phyloP scores from a whole-genome alignment of 2,888 invertebrate genomes.

The Drosophila histrio region DNA sequence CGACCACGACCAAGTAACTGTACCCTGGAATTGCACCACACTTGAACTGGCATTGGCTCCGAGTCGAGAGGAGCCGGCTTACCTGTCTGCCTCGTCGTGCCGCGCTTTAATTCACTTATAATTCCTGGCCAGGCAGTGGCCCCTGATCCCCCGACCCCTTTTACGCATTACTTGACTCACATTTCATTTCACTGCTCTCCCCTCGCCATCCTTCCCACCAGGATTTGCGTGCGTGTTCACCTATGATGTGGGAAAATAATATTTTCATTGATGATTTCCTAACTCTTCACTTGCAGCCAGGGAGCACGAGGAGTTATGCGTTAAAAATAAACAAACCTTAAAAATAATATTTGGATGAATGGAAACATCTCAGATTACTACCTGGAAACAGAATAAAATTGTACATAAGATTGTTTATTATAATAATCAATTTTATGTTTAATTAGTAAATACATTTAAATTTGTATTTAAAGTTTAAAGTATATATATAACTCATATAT shows the following conservation, averaged over 20 bases:
- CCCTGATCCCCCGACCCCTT: not conserved
- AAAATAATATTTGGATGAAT: too few relatives aligned
- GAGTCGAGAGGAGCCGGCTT: slow-evolving; percentile 8
- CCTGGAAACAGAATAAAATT: too few relatives aligned
- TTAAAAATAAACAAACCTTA: too few relatives aligned
- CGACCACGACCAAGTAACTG: slow-evolving; percentile 56
- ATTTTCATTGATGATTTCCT: slow-evolving; percentile 49
- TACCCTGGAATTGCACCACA: slow-evolving; percentile 35
- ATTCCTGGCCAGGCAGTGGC: slow-evolving; percentile 30
- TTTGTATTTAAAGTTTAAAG: too few relatives aligned
- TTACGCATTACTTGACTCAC: slow-evolving; percentile 57
- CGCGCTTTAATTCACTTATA: slow-evolving; percentile 69
- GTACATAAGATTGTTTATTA: too few relatives aligned
- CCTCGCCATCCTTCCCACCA: not conserved
- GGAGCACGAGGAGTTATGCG: too few relatives aligned
- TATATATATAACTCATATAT: too few relatives aligned
- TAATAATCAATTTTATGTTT: too few relatives aligned
- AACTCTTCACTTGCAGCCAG: not conserved
- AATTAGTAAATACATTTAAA: too few relatives aligned
- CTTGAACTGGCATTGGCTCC: slow-evolving; percentile 27
- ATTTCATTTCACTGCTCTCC: slow-evolving; percentile 48
- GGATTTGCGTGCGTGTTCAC: slow-evolving; percentile 37
- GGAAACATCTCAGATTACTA: too few relatives aligned
- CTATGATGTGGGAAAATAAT: slow-evolving; percentile 59
- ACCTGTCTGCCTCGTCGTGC: slow-evolving; percentile 26